Base-by-base conservation (phyloP, 2,113 vertebrate species). In the Prolemur simus region DNA sequence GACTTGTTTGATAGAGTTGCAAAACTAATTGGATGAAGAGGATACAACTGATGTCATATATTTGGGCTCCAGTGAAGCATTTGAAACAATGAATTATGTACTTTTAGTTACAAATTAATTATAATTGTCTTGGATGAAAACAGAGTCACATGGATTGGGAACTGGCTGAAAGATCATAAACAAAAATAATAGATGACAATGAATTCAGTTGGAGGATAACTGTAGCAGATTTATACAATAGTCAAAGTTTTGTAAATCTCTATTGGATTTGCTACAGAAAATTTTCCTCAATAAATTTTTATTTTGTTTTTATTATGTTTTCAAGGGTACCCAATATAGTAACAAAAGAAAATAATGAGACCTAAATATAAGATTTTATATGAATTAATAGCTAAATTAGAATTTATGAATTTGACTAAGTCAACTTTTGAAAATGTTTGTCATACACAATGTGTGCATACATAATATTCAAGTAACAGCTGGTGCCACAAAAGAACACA, bases 21-120 rank as follows among this genome's bases (percentile, higher is more conserved):
- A 96, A 95, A 97, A 91, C 54, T 93, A 94, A 89, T 3, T 95
- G 82, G 91, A 97, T 89, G 82, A 92, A 84, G 87, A 93, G 47
- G 32, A 93, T 92, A 18, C 63, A 93, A 82, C 52, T 3, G 1
- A 97, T 5, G 11, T 97, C 91, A 97, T 95, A 27, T 71, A 90
- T 82, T 87, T 96, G 76, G 83, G 86, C 34, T 97, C 84, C 81
- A 97, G 52, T 95, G 96, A 96, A 95, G 93, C 97, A 96, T 97
- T 92, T 71, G 87, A 97, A 96, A 74, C 52, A 82, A 87, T 95
- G 89, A 69, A 96, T 93, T 80, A 74, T 95, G 92, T 96, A 92
- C 86, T 97, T 97, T 95, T 94, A 89, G 81, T 97, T 96, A 94
- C 71, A 95, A 97, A 97, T 96, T 74, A 90, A 97, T 97, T 94